Conservation (phyloP, 2,113 vertebrate genomes). For the Corydoras sp. region DNA sequence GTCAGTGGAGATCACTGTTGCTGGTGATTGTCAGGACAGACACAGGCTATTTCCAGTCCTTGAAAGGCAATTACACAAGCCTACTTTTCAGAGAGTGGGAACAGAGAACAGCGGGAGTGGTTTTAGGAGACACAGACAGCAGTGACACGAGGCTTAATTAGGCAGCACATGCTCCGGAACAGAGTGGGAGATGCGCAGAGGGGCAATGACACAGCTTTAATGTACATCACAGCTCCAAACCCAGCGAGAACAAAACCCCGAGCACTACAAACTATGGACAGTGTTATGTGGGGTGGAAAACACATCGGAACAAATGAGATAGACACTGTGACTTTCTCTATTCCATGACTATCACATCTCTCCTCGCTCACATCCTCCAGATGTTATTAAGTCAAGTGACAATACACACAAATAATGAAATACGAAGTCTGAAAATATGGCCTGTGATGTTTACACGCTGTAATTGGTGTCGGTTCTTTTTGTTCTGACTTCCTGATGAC, state of each 20-base stretch:
- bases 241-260: background rate
- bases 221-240: slow-evolving; percentile 1
- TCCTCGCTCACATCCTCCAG: too few relatives aligned
- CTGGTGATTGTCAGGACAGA: slow-evolving; percentile 37
- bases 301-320: background rate
- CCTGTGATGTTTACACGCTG: slow-evolving; percentile 2
- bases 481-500: too few relatives aligned
- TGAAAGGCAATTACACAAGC: slow-evolving; percentile 38
- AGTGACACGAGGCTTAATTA: slow-evolving; percentile 38
- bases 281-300: background rate
- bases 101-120: slow-evolving; percentile 26
- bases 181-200: slow-evolving; percentile 14
- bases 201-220: slow-evolving; percentile 17
- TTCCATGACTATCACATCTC: too few relatives aligned
- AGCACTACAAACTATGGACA: background rate
- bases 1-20: slow-evolving; percentile 11
- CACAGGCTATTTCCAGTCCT: slow-evolving; percentile 35
- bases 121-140: slow-evolving; percentile 32
- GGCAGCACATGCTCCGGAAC: slow-evolving; percentile 29
- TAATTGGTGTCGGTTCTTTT: background rate
- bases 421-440: too few relatives aligned
- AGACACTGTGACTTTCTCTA: too few relatives aligned
- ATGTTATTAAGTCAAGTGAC: too few relatives aligned
- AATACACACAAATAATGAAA: too few relatives aligned
- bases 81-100: slow-evolving; percentile 24